A percentile compares a stretch with the other conserved stretches of the same genome.
Evolutionary conservation across 2,888 invertebrate species (phyloP).

Genomic region (Dicycla oo): DNA sequence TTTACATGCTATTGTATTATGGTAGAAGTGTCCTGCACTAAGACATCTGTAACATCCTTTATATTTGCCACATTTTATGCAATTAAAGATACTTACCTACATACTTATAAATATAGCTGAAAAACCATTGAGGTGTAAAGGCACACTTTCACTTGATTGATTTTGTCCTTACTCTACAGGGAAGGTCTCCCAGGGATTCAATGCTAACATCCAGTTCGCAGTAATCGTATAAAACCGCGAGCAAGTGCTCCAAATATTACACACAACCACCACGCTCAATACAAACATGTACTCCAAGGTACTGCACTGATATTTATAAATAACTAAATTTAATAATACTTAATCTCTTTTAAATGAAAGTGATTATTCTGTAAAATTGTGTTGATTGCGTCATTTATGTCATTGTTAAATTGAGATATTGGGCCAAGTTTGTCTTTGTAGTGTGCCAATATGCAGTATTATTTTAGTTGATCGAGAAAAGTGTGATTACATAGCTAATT

Average conservation of each 20-base stretch:
- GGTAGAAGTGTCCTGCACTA: too few relatives aligned
- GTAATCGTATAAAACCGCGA: conserved; percentile 83
- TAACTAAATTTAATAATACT: neutral
- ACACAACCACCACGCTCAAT: conserved; percentile 76
- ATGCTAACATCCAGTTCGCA: conserved; percentile 77
- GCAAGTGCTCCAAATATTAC: conserved; percentile 79
- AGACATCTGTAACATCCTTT: too few relatives aligned
- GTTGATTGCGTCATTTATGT: neutral
- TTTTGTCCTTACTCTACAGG: conserved; percentile 6
- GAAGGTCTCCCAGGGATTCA: conserved; percentile 62
- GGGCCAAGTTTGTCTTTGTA: neutral
- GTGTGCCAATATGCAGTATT: neutral
- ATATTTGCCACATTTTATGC: too few relatives aligned
- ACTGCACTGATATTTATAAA: conserved; percentile 55
- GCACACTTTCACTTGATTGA: conserved; percentile 8
- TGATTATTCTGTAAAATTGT: neutral
- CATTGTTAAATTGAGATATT: neutral
- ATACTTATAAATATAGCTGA: too few relatives aligned
- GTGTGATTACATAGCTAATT: neutral
- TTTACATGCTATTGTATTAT: too few relatives aligned
- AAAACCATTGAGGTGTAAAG: neutral
- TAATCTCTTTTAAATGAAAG: neutral
- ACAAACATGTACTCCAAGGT: conserved; percentile 87
- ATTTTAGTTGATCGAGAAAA: neutral
- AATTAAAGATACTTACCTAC: too few relatives aligned